phyloP scores from a whole-genome alignment of 2,113 vertebrate genomes.

The Dolichallabes microphthalmus region DNA sequence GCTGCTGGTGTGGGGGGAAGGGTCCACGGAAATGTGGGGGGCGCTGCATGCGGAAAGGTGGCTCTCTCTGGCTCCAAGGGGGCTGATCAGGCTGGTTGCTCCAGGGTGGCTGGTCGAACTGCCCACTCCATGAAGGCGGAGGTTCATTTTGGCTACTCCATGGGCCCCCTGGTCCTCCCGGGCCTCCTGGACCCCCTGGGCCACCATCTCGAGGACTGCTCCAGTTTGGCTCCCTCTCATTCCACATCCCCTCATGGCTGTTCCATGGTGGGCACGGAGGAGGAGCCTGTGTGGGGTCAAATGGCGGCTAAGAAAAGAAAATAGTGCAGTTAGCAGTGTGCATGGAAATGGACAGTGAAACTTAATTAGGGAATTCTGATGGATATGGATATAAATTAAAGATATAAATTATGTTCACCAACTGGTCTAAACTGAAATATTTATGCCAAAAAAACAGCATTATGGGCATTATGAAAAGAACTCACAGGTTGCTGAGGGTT shows the following conservation, averaged over 20 bases:
- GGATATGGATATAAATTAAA: background rate
- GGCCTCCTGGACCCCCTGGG: constrained; percentile 58
- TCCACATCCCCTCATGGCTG: constrained; percentile 96
- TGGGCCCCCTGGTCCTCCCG: constrained; percentile 60
- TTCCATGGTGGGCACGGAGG: constrained; percentile 97
- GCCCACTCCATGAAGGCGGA: constrained; percentile 85
- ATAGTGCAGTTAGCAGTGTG: constrained; percentile 40
- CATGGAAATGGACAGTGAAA: background rate
- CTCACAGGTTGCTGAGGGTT: constrained; percentile 79
- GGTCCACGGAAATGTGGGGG: constrained; percentile 94
- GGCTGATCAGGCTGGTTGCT: constrained; percentile 90
- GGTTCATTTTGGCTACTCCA: constrained; percentile 86
- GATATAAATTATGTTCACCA: background rate
- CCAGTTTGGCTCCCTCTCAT: constrained; percentile 89
- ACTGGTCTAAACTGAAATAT: background rate
- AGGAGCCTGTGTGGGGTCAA: constrained; percentile 81
- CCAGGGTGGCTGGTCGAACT: constrained; percentile 89
- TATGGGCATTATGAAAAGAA: background rate
- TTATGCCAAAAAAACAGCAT: background rate
- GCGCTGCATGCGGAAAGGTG: constrained; percentile 94
- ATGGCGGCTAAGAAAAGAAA: constrained; percentile 69
- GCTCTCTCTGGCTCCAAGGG: constrained; percentile 94
- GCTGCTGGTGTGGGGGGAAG: constrained; percentile 94
- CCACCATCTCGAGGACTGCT: constrained; percentile 83
- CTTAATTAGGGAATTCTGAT: background rate